Evolutionary conservation across 2,113 vertebrate genomes (phyloP).

Genomic region (Oplegnathus fasciatus): DNA sequence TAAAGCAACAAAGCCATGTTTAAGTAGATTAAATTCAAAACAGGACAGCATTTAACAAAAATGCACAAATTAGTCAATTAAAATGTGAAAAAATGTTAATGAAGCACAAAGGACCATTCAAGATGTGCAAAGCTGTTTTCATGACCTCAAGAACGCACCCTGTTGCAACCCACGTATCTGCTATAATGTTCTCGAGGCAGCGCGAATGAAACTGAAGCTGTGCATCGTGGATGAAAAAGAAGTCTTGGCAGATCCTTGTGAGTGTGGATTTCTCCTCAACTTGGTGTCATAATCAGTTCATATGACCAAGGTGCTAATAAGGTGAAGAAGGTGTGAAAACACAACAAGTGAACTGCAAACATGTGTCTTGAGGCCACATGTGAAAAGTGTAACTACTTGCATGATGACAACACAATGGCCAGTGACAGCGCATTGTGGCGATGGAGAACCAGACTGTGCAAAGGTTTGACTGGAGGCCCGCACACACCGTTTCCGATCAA

Average conservation of each 20-base stretch:
- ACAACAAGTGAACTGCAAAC: slow-evolving; percentile 17
- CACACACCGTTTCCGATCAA: neutral
- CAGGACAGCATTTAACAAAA: neutral
- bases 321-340: slow-evolving; percentile 9
- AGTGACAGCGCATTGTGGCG: neutral
- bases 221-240: neutral
- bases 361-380: slow-evolving; percentile 18
- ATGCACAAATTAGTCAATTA: neutral
- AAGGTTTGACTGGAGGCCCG: neutral
- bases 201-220: neutral
- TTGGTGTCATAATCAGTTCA: neutral
- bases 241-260: neutral
- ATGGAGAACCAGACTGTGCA: neutral
- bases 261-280: slow-evolving; percentile 6
- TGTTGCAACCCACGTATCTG: neutral
- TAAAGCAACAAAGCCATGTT: neutral
- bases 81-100: neutral
- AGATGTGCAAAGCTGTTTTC: neutral
- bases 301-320: slow-evolving; percentile 16
- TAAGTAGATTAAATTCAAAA: neutral
- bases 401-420: slow-evolving; percentile 1
- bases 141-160: neutral
- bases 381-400: neutral
- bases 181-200: neutral
- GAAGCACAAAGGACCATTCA: neutral